Evolutionary conservation across 1,140 invertebrate species (phyloP), one percentile per base, ranked within the genome.

Genomic region (Cydia splendana): DNA sequence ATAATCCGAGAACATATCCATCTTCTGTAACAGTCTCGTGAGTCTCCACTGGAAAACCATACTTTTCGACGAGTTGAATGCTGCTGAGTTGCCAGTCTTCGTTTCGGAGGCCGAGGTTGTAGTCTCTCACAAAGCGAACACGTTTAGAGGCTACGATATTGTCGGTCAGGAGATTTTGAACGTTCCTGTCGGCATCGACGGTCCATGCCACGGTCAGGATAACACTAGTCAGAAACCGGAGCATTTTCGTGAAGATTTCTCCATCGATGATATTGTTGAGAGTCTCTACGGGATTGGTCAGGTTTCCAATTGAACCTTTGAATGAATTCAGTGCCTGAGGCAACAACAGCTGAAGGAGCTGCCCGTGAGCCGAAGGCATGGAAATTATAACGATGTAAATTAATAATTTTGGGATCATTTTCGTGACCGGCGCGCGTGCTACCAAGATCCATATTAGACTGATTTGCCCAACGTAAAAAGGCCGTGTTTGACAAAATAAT

Each of bases 21-120:
- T 89, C 88, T 38, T 86, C 81, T 4, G 88, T 89, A 7, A 74
- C 12, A 1, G 87, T 82, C 48, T 75, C 15, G 73, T 91, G 85
- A 10, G 74, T 69, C 79, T 89, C 82, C 9, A 88, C 71, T 1
- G 79, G 65, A 77, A 81, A 81, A 10, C 84, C 85, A 77, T 91
- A 88, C 76, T 89, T 89, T 2, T 30, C 13, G 2, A 85, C 76
- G 0, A 91, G 82, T 13, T 83, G 62, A 20, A 38, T 77, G 34
- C 88, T 83, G 34, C 24, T 81, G 7, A 88, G 76, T 10, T 20
- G 15, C 0, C 76, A 80, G 65, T 87, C 85, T 75, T 85, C 80
- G 45, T 84, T 85, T 2, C 10, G 4, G 1, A 75, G 65, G 24
- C 82, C 80, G 9, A 57, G 28, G 42, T 57, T 75, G 62, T 79